Evolutionary conservation across 2,888 invertebrate species (phyloP).

Genomic region (Acutogordius australiensis): DNA sequence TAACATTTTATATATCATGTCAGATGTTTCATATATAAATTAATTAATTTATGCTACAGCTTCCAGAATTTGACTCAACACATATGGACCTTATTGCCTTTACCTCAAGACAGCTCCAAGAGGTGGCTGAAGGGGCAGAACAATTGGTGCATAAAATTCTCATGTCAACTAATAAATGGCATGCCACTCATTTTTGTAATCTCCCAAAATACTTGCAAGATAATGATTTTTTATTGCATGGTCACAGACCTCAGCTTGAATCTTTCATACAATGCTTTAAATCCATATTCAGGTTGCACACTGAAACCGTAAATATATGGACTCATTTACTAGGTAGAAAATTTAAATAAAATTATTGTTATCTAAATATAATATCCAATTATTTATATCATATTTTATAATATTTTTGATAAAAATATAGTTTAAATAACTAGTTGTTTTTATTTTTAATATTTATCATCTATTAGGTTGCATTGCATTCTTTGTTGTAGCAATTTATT

Average conservation of each 20-base stretch:
- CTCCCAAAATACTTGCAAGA: conserved; percentile 89
- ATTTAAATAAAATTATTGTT: conserved; percentile 14
- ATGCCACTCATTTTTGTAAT: conserved; percentile 49
- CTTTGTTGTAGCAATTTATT: conserved; percentile 39
- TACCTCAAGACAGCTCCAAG: conserved; percentile 8
- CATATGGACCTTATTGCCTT: neutral
- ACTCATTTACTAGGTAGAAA: conserved; percentile 53
- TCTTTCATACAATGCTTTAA: conserved; percentile 85
- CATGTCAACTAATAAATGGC: conserved; percentile 17
- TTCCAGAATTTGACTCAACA: conserved; percentile 5
- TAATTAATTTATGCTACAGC: too few relatives aligned
- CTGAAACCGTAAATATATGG: conserved; percentile 98
- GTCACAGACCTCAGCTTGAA: conserved; percentile 77
- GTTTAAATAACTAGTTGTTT: conserved; percentile 10
- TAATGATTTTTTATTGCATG: conserved; percentile 77
- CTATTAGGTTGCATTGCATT: conserved; percentile 22
- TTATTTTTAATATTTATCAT: conserved; percentile 19
- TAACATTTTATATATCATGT: too few relatives aligned
- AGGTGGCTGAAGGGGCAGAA: conserved; percentile 7
- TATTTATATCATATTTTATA: neutral
- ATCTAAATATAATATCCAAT: neutral
- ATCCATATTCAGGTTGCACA: conserved; percentile 88
- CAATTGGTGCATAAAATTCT: conserved; percentile 1
- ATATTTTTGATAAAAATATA: too few relatives aligned
- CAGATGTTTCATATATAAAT: too few relatives aligned